phyloP scores from a whole-genome alignment of 2,113 vertebrate genomes.

The Trogon melanurus region DNA sequence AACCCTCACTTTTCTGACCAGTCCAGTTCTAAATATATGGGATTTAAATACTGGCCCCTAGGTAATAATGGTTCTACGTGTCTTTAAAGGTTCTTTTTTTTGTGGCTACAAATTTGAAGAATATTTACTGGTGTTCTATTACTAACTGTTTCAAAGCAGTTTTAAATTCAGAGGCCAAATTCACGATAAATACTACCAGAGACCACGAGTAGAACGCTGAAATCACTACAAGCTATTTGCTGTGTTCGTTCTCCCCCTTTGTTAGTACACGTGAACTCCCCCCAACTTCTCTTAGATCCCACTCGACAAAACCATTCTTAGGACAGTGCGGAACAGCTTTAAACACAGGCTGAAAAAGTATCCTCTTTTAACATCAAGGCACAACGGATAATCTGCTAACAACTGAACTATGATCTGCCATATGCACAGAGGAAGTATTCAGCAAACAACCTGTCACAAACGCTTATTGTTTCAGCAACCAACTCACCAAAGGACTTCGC shows the following conservation, averaged over 20 bases:
- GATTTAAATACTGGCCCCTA: not conserved
- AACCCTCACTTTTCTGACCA: not conserved
- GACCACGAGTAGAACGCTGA: not conserved
- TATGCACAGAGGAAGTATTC: conserved; percentile 53
- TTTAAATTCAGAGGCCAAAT: not conserved
- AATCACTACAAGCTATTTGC: not conserved
- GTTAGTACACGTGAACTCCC: not conserved
- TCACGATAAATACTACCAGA: not conserved
- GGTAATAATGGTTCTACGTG: not conserved
- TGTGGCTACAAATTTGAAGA: not conserved
- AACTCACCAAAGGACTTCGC: not conserved
- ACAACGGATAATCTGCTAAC: not conserved
- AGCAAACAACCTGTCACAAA: conserved; percentile 64
- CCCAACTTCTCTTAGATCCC: not conserved
- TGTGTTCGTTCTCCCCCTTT: not conserved
- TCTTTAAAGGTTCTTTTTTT: not conserved
- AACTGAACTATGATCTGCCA: conserved; percentile 45
- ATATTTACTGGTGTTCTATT: not conserved
- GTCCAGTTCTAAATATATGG: not conserved
- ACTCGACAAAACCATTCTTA: not conserved
- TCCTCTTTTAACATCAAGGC: not conserved
- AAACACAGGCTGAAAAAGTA: not conserved
- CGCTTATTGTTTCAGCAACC: not conserved
- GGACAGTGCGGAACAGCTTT: not conserved
- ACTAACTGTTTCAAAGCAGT: not conserved